Evolutionary conservation across 2,113 vertebrate genomes (phyloP).

Genomic region (Melanerpes aurifrons): DNA sequence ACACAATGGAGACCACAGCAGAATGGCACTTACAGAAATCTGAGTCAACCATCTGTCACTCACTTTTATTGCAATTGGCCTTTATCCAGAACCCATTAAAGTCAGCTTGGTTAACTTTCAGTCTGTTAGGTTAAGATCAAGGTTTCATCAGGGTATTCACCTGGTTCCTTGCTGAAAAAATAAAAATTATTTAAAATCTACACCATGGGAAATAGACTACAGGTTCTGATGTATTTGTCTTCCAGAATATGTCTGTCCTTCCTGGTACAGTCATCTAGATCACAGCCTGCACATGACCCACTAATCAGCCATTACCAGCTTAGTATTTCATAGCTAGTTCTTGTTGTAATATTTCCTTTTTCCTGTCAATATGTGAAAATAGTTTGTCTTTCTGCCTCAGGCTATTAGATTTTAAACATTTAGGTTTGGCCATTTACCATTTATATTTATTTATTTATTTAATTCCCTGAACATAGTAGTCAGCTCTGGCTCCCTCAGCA

Average conservation of each 20-base stretch:
- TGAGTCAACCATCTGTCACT: neutral
- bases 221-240: neutral
- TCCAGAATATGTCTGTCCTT: neutral
- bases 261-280: neutral
- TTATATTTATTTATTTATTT: neutral
- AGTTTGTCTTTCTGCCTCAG: neutral
- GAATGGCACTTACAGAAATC: neutral
- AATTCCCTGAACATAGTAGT: neutral
- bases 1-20: neutral
- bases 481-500: neutral
- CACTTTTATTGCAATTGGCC: neutral
- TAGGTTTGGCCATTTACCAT: neutral
- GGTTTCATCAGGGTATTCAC: neutral
- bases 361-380: too few relatives aligned
- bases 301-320: neutral
- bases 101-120: neutral
- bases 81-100: neutral
- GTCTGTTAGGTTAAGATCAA: neutral
- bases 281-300: neutral
- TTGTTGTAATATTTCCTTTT: neutral
- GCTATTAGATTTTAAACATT: neutral
- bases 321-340: neutral
- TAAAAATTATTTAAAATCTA: neutral
- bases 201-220: neutral
- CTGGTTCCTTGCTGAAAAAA: neutral